Evolutionary conservation across 1,140 invertebrate species (phyloP), one percentile per base, ranked within the genome.

Genomic region (Macrobrachium nipponense): DNA sequence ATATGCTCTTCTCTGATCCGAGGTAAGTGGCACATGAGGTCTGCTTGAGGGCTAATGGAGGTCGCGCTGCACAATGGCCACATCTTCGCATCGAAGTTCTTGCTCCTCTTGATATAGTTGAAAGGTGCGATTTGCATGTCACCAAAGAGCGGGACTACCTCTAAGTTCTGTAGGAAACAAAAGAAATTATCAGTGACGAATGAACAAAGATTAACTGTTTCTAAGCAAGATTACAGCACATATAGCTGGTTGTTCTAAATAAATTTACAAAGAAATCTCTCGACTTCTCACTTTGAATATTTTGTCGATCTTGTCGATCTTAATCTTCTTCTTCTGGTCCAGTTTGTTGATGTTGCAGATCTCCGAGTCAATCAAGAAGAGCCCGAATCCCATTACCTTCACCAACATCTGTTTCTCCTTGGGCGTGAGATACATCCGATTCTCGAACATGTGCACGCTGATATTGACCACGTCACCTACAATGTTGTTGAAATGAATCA

Each of bases 61-160:
- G 93, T 94, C 10, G 95, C 95, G 90, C 95, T 95, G 1, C 95
- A 97, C 58, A 98, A 90, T 6, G 98, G 98, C 98, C 98, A 99
- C 90, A 95, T 96, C 10, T 93, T 93, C 0, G 96, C 92, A 90
- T 99, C 98, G 91, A 97, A 99, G 91, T 98, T 96, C 89, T 97
- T 97, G 79, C 96, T 98, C 73, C 97, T 93, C 91, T 97, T 98
- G 68, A 99, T 98, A 90, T 99, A 99, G 91, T 98, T 98, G 91
- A 99, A 99, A 0, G 98, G 98, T 0, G 98, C 97, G 85, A 99
- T 99, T 92, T 99, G 98, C 98, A 99, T 99, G 90, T 99, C 98
- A 6, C 98, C 98, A 92, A 99, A 99, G 11, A 99, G 91, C 0
- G 98, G 98, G 3, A 99, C 98, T 82, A 99, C 98, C 93, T 99